Base-by-base conservation (phyloP, 2,888 invertebrate genomes). In the Lysandra coridon region DNA sequence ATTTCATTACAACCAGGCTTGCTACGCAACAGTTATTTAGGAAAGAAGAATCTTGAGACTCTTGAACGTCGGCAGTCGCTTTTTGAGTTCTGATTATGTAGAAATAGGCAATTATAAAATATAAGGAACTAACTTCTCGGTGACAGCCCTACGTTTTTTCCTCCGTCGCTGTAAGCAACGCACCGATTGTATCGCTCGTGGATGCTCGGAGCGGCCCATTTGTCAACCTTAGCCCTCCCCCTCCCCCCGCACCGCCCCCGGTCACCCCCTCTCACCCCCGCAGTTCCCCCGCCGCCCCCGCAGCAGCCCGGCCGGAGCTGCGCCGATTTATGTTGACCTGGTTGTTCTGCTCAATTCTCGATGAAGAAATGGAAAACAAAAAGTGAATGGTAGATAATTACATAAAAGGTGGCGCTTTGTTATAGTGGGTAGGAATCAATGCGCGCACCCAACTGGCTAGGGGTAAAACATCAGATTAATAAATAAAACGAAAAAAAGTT, bases 111-210 rank as follows among this genome's bases (percentile, higher is more conserved):
- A 6, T 40, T 40, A 37, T 40, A 1, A 40, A 23, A 23, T 23
- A 40, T 40, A 40, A 40, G 40, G 40, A 40, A 40, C 6, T 40
- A 40, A 40, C 40, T 6, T 12, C 30, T 33, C 10, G 44, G 74
- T 12, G 85, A 0, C 91, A 93, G 78, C 94, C 95, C 95, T 95
- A 95, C 86, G 57, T 89, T 95, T 95, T 96, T 96, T 95, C 95
- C 95, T 95, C 90, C 90, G 89, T 92, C 94, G 92, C 94, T 94
- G 95, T 94, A 93, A 94, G 94, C 94, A 94, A 94, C 93, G 94
- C 94, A 93, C 91, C 94, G 94, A 94, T 94, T 94, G 94, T 94
- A 94, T 94, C 94, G 92, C 89, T 88, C 91, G 93, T 93, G 93
- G 93, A 92, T 92, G 94, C 93, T 93, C 91, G 91, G 91, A 92